These are phyloP conservation scores for Colletes gigas DNA, from an alignment of 1,140 invertebrate species.

Conservation along the genomic window DNA sequence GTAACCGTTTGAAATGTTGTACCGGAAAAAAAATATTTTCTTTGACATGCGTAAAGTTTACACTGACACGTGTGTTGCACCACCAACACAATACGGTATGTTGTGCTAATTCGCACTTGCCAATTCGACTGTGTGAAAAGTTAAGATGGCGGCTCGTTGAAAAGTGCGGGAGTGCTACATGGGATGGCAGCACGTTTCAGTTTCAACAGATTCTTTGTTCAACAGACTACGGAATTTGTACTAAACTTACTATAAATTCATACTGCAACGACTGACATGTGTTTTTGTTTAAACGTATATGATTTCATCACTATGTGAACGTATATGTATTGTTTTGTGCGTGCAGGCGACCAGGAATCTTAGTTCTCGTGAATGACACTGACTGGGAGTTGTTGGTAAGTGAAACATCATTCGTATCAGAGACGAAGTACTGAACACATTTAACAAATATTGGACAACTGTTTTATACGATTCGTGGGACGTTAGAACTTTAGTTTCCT, in stretches of 20 bases:
- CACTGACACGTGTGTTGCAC: background rate
- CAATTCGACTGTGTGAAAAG: background rate
- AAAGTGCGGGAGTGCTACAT: background rate
- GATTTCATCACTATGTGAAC: background rate
- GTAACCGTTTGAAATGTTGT: background rate
- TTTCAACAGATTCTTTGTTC: background rate
- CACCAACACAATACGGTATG: conserved; percentile 20
- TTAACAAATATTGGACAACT: too few species aligned
- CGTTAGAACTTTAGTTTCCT: too few species aligned
- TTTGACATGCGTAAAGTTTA: background rate
- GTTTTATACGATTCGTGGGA: too few species aligned
- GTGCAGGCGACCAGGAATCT: conserved; percentile 92
- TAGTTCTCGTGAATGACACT: conserved; percentile 94
- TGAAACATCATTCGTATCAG: conserved; percentile 24
- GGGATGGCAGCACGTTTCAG: conserved; percentile 18
- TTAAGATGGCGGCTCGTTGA: conserved; percentile 30
- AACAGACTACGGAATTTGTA: background rate
- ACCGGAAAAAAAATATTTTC: background rate
- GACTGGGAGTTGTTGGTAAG: conserved; percentile 95
- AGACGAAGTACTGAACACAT: too few species aligned
- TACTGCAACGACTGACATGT: too few species aligned
- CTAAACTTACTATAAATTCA: background rate
- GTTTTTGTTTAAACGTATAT: background rate
- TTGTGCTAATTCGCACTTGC: conserved; percentile 32
- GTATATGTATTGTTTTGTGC: conserved; percentile 7